Evolutionary conservation across 2,888 invertebrate genomes (phyloP).

Genomic region (Mythimna impura): DNA sequence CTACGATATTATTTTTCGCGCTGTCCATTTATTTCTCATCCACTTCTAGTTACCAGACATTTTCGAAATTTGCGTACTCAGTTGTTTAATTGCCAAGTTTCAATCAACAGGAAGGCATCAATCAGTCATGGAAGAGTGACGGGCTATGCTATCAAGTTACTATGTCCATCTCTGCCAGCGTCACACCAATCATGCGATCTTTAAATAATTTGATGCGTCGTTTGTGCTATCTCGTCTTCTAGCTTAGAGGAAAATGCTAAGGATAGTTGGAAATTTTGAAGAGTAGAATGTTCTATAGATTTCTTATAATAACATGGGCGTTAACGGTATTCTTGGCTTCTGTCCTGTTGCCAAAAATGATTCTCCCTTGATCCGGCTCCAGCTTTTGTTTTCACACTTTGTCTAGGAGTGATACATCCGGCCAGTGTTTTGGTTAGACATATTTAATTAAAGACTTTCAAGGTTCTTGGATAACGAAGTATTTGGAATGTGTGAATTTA

Average conservation of each 20-base stretch:
- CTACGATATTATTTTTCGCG: conserved; percentile 13
- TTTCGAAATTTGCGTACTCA: conserved; percentile 35
- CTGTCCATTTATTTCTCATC: conserved; percentile 24
- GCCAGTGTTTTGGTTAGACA: conserved; percentile 58
- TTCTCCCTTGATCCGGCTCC: conserved; percentile 74
- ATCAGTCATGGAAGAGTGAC: conserved; percentile 36
- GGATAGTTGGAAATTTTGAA: conserved; percentile 24
- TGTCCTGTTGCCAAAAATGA: conserved; percentile 78
- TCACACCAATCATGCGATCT: conserved; percentile 41
- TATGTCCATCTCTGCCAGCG: conserved; percentile 43
- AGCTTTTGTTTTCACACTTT: conserved; percentile 74
- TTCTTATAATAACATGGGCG: conserved; percentile 66
- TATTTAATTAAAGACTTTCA: conserved; percentile 32
- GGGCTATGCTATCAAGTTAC: conserved; percentile 57
- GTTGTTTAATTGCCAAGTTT: conserved; percentile 62
- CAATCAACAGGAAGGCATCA: conserved; percentile 58
- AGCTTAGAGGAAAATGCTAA: conserved; percentile 25
- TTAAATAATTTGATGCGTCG: conserved; percentile 48
- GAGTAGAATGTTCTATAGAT: conserved; percentile 38
- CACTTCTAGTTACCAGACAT: conserved; percentile 15
- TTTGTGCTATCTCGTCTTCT: conserved; percentile 19
- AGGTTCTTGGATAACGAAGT: conserved; percentile 22
- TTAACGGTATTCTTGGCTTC: conserved; percentile 75
- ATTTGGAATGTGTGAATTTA: conserved; percentile 6
- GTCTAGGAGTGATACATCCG: conserved; percentile 68